Base-by-base conservation (phyloP, 2,888 invertebrate species). In the Cenopis cana region DNA sequence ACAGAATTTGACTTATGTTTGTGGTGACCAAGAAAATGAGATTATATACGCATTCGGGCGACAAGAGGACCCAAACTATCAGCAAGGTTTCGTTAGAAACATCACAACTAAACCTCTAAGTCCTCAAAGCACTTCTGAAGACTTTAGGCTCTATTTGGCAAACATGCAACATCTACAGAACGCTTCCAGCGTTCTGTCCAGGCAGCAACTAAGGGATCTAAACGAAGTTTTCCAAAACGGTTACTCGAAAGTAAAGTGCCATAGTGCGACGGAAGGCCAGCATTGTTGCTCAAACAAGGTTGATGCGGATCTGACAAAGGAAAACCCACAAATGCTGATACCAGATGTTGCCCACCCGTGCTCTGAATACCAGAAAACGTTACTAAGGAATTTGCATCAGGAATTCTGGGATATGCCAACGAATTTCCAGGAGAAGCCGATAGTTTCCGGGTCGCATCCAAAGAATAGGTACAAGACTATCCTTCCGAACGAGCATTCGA, bases 381-480 rank as follows among this genome's bases (percentile, higher is more conserved):
- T 96, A 74, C 88, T 96, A 60, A 90, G 95, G 55, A 95, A 95
- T 74, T 85, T 98, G 66, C 91, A 92, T 69, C 96, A 97, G 81
- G 98, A 98, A 86, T 98, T 98, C 85, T 98, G 98, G 98, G 98
- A 98, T 87, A 96, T 98, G 81, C 98, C 98, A 0, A 95, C 97
- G 73, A 98, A 98, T 88, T 96, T 98, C 76, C 98, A 98, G 76
- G 98, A 98, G 82, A 97, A 97, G 82, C 96, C 98, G 10, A 96
- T 97, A 81, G 97, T 98, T 0, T 97, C 97, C 36, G 98, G 98
- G 0, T 97, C 98, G 33, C 97, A 98, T 77, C 94, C 96, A 14
- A 98, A 98, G 90, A 98, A 98, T 87, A 95, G 98, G 75, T 98
- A 98, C 83, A 96, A 97, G 84, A 96, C 97, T 0, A 98, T 98